Evolutionary conservation across 2,113 vertebrate species (phyloP).

Genomic region (Phrynocephalus versicolor): DNA sequence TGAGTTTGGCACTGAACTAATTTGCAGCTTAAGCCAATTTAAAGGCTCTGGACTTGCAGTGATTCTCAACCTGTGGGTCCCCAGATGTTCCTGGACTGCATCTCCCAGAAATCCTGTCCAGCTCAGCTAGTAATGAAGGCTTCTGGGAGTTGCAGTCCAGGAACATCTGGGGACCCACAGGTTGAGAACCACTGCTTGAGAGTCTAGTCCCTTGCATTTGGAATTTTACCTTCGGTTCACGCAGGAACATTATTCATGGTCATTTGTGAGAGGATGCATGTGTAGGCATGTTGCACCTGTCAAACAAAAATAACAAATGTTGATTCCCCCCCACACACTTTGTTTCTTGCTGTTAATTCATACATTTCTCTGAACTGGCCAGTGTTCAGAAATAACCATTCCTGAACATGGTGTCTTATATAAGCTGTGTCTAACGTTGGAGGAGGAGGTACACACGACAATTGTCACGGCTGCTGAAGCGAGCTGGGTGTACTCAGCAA

Average conservation of each 20-base stretch:
- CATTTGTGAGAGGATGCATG: not conserved
- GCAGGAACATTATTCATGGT: not conserved
- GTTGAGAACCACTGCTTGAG: too few relatives aligned
- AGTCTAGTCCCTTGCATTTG: not conserved
- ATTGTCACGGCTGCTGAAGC: not conserved
- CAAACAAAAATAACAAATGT: not conserved
- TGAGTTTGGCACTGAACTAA: too few relatives aligned
- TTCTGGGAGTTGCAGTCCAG: too few relatives aligned
- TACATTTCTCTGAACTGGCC: conserved; percentile 1
- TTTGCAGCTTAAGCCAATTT: not conserved
- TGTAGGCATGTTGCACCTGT: conserved; percentile 15
- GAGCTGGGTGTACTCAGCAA: too few relatives aligned
- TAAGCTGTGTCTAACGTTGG: not conserved
- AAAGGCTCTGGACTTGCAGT: too few relatives aligned
- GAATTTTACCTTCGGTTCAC: conserved; percentile 30
- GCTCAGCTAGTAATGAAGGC: too few relatives aligned
- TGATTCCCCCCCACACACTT: not conserved
- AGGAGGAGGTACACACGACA: not conserved
- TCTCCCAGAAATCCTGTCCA: too few relatives aligned
- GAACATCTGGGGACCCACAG: too few relatives aligned
- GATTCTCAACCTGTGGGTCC: too few relatives aligned
- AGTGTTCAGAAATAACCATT: conserved; percentile 6
- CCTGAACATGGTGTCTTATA: not conserved
- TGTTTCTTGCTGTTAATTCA: not conserved
- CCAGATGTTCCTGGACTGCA: too few relatives aligned